Evolutionary conservation across 92 coral and sea anemone genomes (phyloP).

Genomic region (Porites cylindrica): DNA sequence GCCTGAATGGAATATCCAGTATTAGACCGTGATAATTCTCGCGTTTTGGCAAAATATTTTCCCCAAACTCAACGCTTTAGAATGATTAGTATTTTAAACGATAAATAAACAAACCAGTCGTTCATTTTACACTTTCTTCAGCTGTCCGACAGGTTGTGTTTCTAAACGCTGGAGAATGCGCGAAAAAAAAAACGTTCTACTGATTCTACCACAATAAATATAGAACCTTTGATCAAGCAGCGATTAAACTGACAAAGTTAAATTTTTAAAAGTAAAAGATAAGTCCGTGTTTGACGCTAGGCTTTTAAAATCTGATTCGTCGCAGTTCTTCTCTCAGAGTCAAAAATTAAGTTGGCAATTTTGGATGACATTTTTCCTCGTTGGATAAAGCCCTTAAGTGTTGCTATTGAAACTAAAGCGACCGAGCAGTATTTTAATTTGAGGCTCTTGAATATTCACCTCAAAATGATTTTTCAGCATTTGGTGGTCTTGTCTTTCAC

Average conservation of each 20-base stretch:
- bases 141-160: conserved; percentile 50
- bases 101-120: conserved; percentile 4
- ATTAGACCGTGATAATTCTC: neutral
- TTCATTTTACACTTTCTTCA: conserved; percentile 32
- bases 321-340: neutral
- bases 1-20: neutral
- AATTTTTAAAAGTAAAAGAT: neutral
- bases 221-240: conserved; percentile 27
- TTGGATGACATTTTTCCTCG: neutral
- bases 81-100: conserved; percentile 7
- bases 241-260: neutral
- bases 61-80: neutral
- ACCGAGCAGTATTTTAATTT: neutral
- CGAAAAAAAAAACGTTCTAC: conserved; percentile 26
- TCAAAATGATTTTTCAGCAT: neutral
- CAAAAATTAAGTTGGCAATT: neutral
- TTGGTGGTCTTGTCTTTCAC: conserved; percentile 20
- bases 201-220: neutral
- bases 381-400: neutral
- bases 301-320: neutral
- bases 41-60: neutral
- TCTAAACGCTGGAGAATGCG: conserved; percentile 30
- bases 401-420: neutral
- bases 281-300: neutral
- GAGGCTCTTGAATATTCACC: neutral